phyloP scores from a whole-genome alignment of 2,888 invertebrate genomes.

The Galerucella calmariensis region DNA sequence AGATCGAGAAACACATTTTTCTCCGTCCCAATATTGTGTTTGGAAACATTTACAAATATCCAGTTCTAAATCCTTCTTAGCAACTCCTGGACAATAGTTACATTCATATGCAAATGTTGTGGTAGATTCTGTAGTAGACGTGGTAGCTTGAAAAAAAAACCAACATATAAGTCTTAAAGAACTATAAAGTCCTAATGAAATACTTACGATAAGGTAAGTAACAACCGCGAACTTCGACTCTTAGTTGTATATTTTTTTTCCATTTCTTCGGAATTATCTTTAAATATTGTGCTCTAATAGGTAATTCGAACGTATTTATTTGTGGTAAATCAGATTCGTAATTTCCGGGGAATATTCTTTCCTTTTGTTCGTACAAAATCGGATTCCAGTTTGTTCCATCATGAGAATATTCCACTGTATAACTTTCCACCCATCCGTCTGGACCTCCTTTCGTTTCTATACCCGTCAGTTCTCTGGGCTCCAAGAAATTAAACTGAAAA shows the following conservation, averaged over 20 bases:
- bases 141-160: slow-evolving; percentile 22
- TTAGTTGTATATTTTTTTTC: slow-evolving; percentile 78
- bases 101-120: slow-evolving; percentile 58
- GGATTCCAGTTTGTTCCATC: slow-evolving; percentile 79
- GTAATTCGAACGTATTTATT: slow-evolving; percentile 75
- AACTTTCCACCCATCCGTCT: slow-evolving; percentile 80
- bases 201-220: slow-evolving; percentile 63
- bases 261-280: slow-evolving; percentile 79
- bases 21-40: slow-evolving; percentile 78
- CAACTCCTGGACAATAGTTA: slow-evolving; percentile 70
- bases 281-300: slow-evolving; percentile 76
- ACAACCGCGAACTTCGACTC: slow-evolving; percentile 83
- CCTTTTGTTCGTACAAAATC: slow-evolving; percentile 68
- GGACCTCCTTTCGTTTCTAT: slow-evolving; percentile 78
- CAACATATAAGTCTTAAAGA: background rate
- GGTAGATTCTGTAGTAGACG: slow-evolving; percentile 31
- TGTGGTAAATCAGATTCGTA: slow-evolving; percentile 73
- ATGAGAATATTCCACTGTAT: slow-evolving; percentile 78
- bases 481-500: slow-evolving; percentile 79
- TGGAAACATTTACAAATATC: slow-evolving; percentile 67
- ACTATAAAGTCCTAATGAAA: background rate
- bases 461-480: slow-evolving; percentile 81
- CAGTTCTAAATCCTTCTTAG: slow-evolving; percentile 52
- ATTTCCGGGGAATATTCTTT: slow-evolving; percentile 78
- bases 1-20: slow-evolving; percentile 74